Percentiles rank a stretch among this genome's conserved stretches.
These are phyloP conservation scores for Xanthia togata DNA, from an alignment of 2,888 invertebrate species.

Conservation along the genomic window DNA sequence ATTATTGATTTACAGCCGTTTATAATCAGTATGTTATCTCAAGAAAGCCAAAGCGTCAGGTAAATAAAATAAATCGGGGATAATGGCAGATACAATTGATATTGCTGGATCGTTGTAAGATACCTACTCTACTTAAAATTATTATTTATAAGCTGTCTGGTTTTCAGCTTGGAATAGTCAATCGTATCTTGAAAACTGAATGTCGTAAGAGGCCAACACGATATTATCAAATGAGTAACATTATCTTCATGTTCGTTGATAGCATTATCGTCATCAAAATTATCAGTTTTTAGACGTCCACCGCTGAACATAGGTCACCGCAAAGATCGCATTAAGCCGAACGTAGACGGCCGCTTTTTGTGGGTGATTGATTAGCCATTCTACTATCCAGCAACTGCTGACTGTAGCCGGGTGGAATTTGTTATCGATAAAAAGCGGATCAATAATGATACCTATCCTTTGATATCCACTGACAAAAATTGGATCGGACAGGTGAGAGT, in stretches of 20 bases:
- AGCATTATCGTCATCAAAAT: constrained; percentile 30
- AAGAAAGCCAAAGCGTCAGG: constrained; percentile 9
- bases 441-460: constrained; percentile 3
- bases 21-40: constrained; percentile 42
- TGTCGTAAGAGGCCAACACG: constrained; percentile 36
- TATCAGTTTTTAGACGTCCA: constrained; percentile 38
- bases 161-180: constrained; percentile 8
- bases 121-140: constrained; percentile 29
- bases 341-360: neutral
- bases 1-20: constrained; percentile 35
- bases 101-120: constrained; percentile 11
- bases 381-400: neutral
- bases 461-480: constrained; percentile 2
- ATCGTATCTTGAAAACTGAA: constrained; percentile 21
- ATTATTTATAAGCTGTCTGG: constrained; percentile 19
- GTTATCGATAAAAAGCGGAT: constrained; percentile 4
- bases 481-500: neutral
- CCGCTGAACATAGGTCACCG: constrained; percentile 10
- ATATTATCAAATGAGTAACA: constrained; percentile 46
- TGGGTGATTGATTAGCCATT: constrained; percentile 10
- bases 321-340: neutral
- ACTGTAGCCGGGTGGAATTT: neutral
- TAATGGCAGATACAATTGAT: constrained; percentile 45
- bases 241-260: constrained; percentile 39
- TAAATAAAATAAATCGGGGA: constrained; percentile 50